Base-by-base conservation (phyloP, 1,140 invertebrate genomes). In the Xylocopa sonorina region DNA sequence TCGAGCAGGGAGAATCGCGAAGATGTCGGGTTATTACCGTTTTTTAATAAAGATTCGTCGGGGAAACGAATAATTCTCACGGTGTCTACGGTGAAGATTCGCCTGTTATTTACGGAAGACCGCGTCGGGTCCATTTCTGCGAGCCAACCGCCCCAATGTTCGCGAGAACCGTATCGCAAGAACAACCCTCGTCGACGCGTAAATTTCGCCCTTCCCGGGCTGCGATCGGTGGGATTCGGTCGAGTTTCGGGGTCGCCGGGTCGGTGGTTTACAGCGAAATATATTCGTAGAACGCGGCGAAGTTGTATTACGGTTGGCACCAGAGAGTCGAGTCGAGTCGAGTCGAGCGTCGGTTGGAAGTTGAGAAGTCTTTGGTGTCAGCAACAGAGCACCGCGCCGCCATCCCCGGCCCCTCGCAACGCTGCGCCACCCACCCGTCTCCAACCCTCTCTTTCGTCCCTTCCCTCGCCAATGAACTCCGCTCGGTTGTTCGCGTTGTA, bases 281-380 rank as follows among this genome's bases (percentile, higher is more conserved):
- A 53, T 69, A 85, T 85, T 86, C 84, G 75, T 82, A 85, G 69
- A 82, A 85, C 83, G 74, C 73, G 62, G 80, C 60, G 74, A 82
- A 87, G 82, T 86, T 89, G 88, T 86, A 87, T 88, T 88, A 83
- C 73, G 81, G 77, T 71, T 82, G 74, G 74, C 84, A 82, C 82
- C 63, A 34, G 64, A 68, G 80, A 82, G 84, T 78, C 72, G 84
- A 78, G 81, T 24, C 72, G 84, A 78, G 81, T 24, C 64, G 79
- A 82, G 83, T 81, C 84, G 84, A 82, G 82, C 78, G 58, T 81
- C 66, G 82, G 86, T 79, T 81, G 86, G 77, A 84, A 83, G 87
- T 89, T 89, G 88, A 90, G 86, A 88, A 90, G 89, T 90, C 89
- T 90, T 90, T 90, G 89, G 88, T 90, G 89, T 90, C 89, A 90